phyloP scores from a whole-genome alignment of 2,113 vertebrate species.

The Sinocyclocheilus anophthalmus region DNA sequence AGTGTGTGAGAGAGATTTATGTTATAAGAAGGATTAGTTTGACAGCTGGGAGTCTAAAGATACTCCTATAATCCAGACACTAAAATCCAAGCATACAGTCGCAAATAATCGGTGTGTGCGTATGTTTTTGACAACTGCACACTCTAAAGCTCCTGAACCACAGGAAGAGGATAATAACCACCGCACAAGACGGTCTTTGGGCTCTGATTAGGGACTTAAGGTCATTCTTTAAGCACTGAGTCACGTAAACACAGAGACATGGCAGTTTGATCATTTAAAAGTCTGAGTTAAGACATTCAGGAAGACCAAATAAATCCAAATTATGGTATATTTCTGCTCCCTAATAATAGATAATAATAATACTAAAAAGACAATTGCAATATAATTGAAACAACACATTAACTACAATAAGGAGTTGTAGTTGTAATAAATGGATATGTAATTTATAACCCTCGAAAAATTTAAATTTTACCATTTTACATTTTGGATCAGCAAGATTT shows the following conservation, averaged over 20 bases:
- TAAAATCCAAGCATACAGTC: constrained; percentile 47
- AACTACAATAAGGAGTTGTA: not conserved
- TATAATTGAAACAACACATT: not conserved
- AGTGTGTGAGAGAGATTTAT: constrained; percentile 23
- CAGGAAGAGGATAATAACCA: constrained; percentile 17
- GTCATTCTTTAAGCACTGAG: constrained; percentile 10
- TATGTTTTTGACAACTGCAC: constrained; percentile 52
- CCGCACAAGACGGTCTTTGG: not conserved
- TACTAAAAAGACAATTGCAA: not conserved
- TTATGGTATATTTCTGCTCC: not conserved
- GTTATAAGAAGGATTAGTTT: constrained; percentile 57
- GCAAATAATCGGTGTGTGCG: constrained; percentile 42
- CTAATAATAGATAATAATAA: not conserved
- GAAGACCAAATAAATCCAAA: not conserved
- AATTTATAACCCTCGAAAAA: not conserved
- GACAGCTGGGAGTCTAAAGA: constrained; percentile 73
- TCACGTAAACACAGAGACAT: constrained; percentile 18
- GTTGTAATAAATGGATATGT: not conserved
- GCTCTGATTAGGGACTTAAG: not conserved
- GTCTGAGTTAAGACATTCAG: not conserved
- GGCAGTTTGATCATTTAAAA: not conserved
- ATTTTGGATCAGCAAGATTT: not conserved
- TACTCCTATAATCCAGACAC: constrained; percentile 65
- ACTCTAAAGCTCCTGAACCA: constrained; percentile 37
- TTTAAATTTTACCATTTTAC: too few species aligned